A percentile compares a stretch with the other conserved stretches of the same genome.
phyloP scores from a whole-genome alignment of 2,797 vertebrate genomes.

The Sus cebifrons region DNA sequence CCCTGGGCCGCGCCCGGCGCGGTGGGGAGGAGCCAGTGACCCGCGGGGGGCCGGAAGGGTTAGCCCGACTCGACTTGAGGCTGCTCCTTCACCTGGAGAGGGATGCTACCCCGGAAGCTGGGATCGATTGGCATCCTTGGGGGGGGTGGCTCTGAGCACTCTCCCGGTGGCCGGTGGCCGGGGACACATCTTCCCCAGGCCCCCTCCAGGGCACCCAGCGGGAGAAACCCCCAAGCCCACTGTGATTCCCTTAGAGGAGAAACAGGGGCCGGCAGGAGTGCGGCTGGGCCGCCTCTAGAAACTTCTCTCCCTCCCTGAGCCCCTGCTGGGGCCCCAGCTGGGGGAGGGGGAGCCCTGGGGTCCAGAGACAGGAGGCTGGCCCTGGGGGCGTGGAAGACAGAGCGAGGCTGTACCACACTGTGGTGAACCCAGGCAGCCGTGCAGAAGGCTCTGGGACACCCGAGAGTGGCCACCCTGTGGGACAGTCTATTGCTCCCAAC shows the following conservation, averaged over 20 bases:
- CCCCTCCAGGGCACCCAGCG: background rate
- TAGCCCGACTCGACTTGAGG: no score
- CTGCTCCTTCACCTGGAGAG: no score
- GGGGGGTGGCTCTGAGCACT: rapidly evolving
- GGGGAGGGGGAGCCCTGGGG: background rate
- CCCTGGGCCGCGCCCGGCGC: background rate
- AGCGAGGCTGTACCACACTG: rapidly evolving
- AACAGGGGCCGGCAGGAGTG: background rate
- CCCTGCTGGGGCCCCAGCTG: background rate
- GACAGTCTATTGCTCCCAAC: background rate
- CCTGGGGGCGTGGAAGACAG: rapidly evolving
- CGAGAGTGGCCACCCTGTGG: background rate
- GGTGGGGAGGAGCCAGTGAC: slow-evolving; percentile 22
- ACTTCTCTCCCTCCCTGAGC: background rate
- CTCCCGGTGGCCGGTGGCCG: background rate
- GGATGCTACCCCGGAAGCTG: background rate
- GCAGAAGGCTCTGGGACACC: background rate
- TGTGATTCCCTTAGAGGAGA: background rate
- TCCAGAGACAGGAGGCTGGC: background rate
- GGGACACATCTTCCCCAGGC: background rate
- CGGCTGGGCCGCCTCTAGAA: background rate
- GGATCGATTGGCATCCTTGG: rapidly evolving
- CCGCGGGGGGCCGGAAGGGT: background rate
- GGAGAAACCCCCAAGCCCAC: background rate
- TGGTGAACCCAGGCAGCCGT: background rate